Evolutionary conservation across 1,140 invertebrate species (phyloP).

Genomic region (Papilio polytes): DNA sequence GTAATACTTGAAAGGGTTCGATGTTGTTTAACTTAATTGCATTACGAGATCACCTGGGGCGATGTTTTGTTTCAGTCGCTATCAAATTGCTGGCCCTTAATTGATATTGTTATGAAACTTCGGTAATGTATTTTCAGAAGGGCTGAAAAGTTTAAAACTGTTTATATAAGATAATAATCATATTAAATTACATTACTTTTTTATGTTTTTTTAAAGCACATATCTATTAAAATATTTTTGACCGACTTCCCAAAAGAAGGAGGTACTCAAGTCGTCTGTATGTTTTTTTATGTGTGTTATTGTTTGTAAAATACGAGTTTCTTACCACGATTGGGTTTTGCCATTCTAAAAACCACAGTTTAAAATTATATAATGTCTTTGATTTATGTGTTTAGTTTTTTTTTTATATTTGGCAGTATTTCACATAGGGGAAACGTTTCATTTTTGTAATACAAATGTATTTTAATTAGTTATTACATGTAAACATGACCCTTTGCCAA

Average conservation of each 20-base stretch:
- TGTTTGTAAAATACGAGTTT: too few relatives aligned
- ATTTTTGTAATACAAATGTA: slow-evolving; percentile 10
- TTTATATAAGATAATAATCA: neutral
- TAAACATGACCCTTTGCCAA: slow-evolving; percentile 33
- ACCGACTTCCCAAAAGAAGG: too few relatives aligned
- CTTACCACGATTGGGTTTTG: too few relatives aligned
- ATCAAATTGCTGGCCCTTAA: slow-evolving; percentile 24
- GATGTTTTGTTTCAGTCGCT: slow-evolving; percentile 25
- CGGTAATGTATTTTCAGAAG: neutral
- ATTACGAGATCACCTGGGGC: slow-evolving; percentile 4
- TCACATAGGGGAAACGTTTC: neutral
- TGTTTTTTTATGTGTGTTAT: too few relatives aligned
- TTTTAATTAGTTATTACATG: slow-evolving; percentile 12
- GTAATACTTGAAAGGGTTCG: slow-evolving; percentile 20
- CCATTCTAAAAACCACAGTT: too few relatives aligned
- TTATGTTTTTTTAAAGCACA: too few relatives aligned
- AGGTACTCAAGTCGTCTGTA: too few relatives aligned
- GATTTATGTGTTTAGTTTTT: neutral
- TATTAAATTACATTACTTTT: neutral
- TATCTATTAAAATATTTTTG: too few relatives aligned
- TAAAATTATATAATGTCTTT: neutral
- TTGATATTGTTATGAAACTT: slow-evolving; percentile 24
- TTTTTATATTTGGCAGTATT: neutral
- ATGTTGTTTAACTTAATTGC: slow-evolving; percentile 16
- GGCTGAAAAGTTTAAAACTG: neutral